Percentiles rank a stretch among this genome's conserved stretches.
These are phyloP conservation scores for Ennomos fuscantarius DNA, from an alignment of 2,888 invertebrate species.

Conservation along the genomic window DNA sequence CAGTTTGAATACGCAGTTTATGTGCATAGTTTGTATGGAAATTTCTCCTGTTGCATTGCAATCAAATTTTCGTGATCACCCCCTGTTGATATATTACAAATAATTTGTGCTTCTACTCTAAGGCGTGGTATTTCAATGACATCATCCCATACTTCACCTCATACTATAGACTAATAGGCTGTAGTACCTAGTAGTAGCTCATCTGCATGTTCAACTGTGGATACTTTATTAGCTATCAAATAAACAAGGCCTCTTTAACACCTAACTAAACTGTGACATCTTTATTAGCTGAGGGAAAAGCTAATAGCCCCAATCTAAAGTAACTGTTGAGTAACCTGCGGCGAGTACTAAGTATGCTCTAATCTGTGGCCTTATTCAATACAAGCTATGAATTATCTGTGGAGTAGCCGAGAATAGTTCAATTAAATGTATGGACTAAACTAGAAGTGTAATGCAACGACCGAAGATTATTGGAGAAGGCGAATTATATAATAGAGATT, in stretches of 20 bases:
- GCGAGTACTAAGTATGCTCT: no score
- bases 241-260: constrained; percentile 12
- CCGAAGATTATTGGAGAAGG: constrained; percentile 2
- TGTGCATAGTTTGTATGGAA: no score
- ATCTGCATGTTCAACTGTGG: no score
- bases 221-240: not conserved
- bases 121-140: no score
- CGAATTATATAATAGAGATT: not conserved
- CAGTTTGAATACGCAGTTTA: no score
- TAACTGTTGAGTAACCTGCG: not conserved
- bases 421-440: constrained; percentile 17
- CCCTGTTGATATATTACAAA: no score
- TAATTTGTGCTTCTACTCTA: no score
- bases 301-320: not conserved
- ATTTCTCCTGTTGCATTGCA: no score
- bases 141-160: no score
- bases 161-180: not conserved
- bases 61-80: no score
- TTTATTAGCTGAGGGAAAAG: not conserved
- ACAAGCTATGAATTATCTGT: not conserved
- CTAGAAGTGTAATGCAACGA: not conserved
- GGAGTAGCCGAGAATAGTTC: constrained; percentile 11
- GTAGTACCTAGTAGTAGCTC: not conserved
- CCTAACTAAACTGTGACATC: not conserved
- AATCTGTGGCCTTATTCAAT: not conserved